Conservation (phyloP, 2,888 invertebrate species). For the Stictocephala bisonia region DNA sequence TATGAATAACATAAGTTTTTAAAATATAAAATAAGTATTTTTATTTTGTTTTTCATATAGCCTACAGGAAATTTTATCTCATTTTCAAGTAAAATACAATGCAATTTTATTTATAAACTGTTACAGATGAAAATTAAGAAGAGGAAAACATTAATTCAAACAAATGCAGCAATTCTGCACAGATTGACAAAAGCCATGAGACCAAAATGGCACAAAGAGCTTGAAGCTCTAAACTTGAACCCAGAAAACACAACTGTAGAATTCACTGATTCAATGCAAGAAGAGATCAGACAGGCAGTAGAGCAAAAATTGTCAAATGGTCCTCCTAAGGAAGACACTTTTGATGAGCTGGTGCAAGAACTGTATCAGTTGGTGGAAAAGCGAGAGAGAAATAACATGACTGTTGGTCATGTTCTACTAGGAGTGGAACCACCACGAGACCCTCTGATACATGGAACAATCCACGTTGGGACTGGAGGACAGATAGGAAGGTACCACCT, state of each 20-base stretch:
- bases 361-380: neutral
- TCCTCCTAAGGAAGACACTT: neutral
- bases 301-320: neutral
- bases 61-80: no score
- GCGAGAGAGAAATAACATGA: neutral
- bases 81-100: no score
- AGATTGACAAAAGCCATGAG: slow-evolving; percentile 1
- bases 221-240: neutral
- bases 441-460: neutral
- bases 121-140: neutral
- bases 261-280: slow-evolving; percentile 13
- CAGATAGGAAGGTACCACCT: slow-evolving; percentile 3
- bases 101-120: no score
- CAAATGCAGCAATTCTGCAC: neutral
- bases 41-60: no score
- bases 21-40: no score
- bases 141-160: neutral
- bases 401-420: slow-evolving; percentile 4
- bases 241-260: slow-evolving; percentile 28
- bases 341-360: neutral
- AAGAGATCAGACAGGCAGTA: neutral
- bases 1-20: no score
- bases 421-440: neutral
- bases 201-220: slow-evolving; percentile 1
- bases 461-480: neutral